Evolutionary conservation across 1,140 invertebrate genomes (phyloP), one percentile per base, ranked within the genome.

Genomic region (Panagrolaimus sp.): DNA sequence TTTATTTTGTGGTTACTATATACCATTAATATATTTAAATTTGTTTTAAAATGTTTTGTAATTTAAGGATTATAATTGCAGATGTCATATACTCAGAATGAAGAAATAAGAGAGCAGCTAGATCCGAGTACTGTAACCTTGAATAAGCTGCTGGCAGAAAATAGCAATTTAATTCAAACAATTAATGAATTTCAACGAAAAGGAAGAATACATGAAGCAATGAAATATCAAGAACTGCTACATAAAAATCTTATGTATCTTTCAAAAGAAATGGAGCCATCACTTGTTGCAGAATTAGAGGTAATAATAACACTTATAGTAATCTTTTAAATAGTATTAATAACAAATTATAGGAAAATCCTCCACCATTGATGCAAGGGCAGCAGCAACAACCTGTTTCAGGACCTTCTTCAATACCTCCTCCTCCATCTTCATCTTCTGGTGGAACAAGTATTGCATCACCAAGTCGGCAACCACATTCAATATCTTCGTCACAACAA

Each of bases 161-260:
- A 83, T 65, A 75, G 78, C 5, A 69, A 76, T 16, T 68, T 82
- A n/a, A 82, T 82, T 43, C 69, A 74, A 42, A 71, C 68, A 7
- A 81, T 80, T 11, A 76, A 67, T n/a, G 77, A 80, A 69, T 78
- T 74, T 65, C 79, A 83, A 48, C 46, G 68, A 8, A 57, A 66
- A 68, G 78, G 77, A 11, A 57, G 70, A 9, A 38, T 72, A 23
- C 62, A 57, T 11, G 74, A 78, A 9, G 72, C 74, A 23, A 27
- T 72, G 9, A 66, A 67, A 16, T 78, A 82, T 46, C 79, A 83
- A 51, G 70, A 82, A 63, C 46, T 74, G 13, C 65, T 81, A 3
- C 81, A 83, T 65, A 14, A 68, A 64, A 81, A 81, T 66, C 66
- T 81, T 4, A 38, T 82, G 11, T 81, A 73, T 53, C 63, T 81